Percentiles rank a stretch among this genome's conserved stretches.
Evolutionary conservation across 2,888 invertebrate species (phyloP).

Genomic region (Sesia bembeciformis): DNA sequence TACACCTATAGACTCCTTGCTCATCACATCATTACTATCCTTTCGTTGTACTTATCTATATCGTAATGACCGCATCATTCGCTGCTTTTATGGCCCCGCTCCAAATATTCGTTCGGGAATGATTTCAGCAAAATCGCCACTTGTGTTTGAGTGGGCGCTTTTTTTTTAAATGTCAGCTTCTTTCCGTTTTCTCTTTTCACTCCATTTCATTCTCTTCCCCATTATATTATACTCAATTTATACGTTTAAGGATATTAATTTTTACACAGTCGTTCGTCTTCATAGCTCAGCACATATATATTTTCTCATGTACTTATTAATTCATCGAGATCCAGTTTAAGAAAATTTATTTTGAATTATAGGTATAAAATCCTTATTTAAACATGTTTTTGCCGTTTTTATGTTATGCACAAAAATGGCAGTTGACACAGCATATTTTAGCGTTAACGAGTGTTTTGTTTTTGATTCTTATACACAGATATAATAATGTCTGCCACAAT

Average conservation of each 20-base stretch:
- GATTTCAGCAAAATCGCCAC: constrained; percentile 50
- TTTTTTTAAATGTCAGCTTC: constrained; percentile 14
- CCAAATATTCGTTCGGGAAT: constrained; percentile 43
- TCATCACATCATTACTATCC: too few relatives aligned
- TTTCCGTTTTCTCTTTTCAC: constrained; percentile 12
- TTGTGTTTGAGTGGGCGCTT: constrained; percentile 29
- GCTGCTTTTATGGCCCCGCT: constrained; percentile 12
- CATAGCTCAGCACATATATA: constrained; percentile 1
- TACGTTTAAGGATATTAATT: constrained; percentile 23
- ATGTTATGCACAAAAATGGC: too few relatives aligned
- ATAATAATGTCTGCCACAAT: too few relatives aligned
- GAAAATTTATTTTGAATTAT: too few relatives aligned
- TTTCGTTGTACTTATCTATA: too few relatives aligned
- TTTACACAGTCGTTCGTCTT: constrained; percentile 19
- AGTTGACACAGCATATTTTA: too few relatives aligned
- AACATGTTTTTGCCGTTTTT: too few relatives aligned
- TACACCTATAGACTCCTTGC: too few relatives aligned
- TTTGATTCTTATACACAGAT: too few relatives aligned
- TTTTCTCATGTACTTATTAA: constrained; percentile 12
- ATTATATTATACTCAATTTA: neutral
- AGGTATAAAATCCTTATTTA: too few relatives aligned
- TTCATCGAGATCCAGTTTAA: constrained; percentile 1
- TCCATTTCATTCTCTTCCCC: constrained; percentile 15
- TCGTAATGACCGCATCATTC: neutral
- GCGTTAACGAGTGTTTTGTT: too few relatives aligned